Conservation (phyloP, 2,113 vertebrate species). For the Gasterosteus aculeatus region DNA sequence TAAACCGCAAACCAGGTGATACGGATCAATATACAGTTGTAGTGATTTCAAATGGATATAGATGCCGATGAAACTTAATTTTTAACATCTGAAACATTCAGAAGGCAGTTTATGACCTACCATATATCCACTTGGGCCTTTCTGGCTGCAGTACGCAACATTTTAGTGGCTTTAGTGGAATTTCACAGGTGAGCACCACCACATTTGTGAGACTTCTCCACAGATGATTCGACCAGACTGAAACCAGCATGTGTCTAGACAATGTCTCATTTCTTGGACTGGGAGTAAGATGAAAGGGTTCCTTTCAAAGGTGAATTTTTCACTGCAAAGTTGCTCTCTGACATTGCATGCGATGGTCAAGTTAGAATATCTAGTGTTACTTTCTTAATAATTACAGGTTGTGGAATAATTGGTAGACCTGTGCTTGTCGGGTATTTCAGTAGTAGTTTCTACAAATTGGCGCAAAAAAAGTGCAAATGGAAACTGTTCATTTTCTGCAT, state of each 20-base stretch:
- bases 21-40: not conserved
- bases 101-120: constrained; percentile 1
- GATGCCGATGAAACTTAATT: not conserved
- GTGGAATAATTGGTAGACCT: not conserved
- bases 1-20: not conserved
- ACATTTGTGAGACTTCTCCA: constrained; percentile 48
- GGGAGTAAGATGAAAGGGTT: constrained; percentile 28
- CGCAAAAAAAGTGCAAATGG: not conserved
- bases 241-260: constrained; percentile 43
- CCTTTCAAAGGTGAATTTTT: constrained; percentile 39
- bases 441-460: not conserved
- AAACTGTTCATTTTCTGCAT: not conserved
- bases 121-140: constrained; percentile 53
- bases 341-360: constrained; percentile 2
- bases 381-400: not conserved
- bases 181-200: constrained; percentile 67
- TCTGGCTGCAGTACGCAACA: constrained; percentile 43
- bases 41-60: not conserved
- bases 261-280: constrained; percentile 21
- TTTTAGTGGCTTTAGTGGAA: constrained; percentile 59
- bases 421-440: not conserved
- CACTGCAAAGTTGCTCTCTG: constrained; percentile 34
- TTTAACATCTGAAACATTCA: not conserved
- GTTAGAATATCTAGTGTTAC: not conserved
- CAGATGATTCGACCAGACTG: constrained; percentile 51